Conservation (phyloP, 2,888 invertebrate genomes). For the Drosophila sordidula region DNA sequence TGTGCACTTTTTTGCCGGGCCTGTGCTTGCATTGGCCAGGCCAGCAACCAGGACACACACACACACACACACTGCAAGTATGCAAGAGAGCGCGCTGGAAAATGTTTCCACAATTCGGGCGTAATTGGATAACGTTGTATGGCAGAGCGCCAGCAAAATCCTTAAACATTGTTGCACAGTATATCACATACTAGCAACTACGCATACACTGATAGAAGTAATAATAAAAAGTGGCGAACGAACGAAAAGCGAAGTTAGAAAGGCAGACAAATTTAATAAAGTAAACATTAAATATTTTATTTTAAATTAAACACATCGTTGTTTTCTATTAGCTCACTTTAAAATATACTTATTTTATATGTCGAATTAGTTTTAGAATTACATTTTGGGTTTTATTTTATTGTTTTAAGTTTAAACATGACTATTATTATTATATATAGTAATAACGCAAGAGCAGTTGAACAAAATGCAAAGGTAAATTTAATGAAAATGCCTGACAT, state of each 20-base stretch:
- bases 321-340: no score
- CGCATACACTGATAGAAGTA: slow-evolving; percentile 2
- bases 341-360: no score
- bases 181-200: slow-evolving; percentile 21
- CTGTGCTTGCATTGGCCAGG: slow-evolving; percentile 50
- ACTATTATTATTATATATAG: not conserved
- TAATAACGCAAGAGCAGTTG: no score
- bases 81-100: slow-evolving; percentile 36
- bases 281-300: no score
- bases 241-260: not conserved
- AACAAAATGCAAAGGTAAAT: not conserved
- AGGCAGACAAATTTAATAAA: not conserved
- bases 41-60: slow-evolving; percentile 40
- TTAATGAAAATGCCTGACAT: not conserved
- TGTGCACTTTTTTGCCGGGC: slow-evolving; percentile 33
- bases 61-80: slow-evolving; percentile 1
- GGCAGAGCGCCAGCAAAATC: slow-evolving; percentile 38
- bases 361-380: no score
- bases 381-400: no score
- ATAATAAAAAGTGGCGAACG: slow-evolving; percentile 6
- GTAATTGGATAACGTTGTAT: slow-evolving; percentile 53
- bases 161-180: slow-evolving; percentile 52
- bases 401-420: no score
- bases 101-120: slow-evolving; percentile 52
- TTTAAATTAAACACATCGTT: not conserved